Base-by-base conservation (phyloP, 2,888 invertebrate species). In the Trachelus iudaicus region DNA sequence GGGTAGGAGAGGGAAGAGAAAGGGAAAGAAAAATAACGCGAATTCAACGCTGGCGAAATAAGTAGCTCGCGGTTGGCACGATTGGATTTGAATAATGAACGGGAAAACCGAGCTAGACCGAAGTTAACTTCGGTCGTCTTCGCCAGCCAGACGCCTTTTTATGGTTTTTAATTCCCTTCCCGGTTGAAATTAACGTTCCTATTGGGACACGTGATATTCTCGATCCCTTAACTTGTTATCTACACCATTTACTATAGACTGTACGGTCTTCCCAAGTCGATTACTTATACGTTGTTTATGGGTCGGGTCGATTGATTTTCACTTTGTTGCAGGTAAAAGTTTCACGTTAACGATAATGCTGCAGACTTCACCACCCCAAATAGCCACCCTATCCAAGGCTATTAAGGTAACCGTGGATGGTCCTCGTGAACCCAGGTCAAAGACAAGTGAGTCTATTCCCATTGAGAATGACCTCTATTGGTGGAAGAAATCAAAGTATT, bases 331-430 rank as follows among this genome's bases (percentile, higher is more conserved):
- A 92, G 92, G 92, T 75, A 92, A 91, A 82, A 91, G 91, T 82
- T 91, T 91, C 81, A 90, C 91, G 33, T 83, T 91, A 80, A 91
- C 91, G 83, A 92, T 92, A 84, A 91, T 92, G 90, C 88, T 92
- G 77, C 91, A 91, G 81, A 92, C 90, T n/a, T 88, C 90, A 34
- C 91, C 91, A 75, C 91, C 91, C 68, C 91, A 91, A 81, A 85
- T 91, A 37, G 91, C 91, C 30, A 91, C 91, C 77, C 81, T 91
- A 69, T 89, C 90, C 31, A 91, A 91, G 79, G 90, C 90, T 37
- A 91, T 91, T 80, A 91, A 91, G 83, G 91, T 91, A 68, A 91
- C 91, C 31, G 91, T 91, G 71, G 91, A 91, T 76, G 91, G 91
- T 71, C 91, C 91, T 11, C 84, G 91, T 76, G 91, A 91, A 77